phyloP scores from a whole-genome alignment of 2,113 vertebrate species.

The Paedocypris sp. region DNA sequence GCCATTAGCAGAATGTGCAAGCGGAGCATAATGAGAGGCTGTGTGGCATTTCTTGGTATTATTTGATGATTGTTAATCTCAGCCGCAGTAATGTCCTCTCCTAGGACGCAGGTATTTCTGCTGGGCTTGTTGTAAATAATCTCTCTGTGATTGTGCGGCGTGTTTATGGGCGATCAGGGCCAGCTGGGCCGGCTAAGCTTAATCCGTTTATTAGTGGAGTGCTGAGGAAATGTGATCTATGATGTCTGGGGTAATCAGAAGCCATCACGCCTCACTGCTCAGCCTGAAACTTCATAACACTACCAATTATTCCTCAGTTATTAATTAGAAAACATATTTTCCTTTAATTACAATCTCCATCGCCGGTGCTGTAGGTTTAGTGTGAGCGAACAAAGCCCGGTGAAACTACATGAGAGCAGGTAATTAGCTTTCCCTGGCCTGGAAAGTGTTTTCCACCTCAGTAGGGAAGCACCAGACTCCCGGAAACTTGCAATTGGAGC shows the following conservation, averaged over 20 bases:
- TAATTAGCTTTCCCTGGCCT: slow-evolving; percentile 10
- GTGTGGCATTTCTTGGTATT: slow-evolving; percentile 14
- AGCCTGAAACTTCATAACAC: slow-evolving; percentile 3
- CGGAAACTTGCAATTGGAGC: slow-evolving; percentile 3
- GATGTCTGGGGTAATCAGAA: slow-evolving; percentile 23
- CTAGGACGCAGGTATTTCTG: slow-evolving; percentile 10
- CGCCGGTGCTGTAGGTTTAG: background rate
- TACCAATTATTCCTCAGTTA: slow-evolving; percentile 14
- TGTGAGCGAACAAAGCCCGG: background rate
- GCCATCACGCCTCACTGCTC: background rate
- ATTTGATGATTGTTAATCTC: slow-evolving; percentile 30
- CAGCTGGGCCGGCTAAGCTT: slow-evolving; percentile 18
- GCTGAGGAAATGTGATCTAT: slow-evolving; percentile 16
- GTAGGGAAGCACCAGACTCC: background rate
- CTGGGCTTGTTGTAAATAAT: slow-evolving; percentile 22
- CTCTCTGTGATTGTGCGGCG: background rate
- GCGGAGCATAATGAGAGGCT: slow-evolving; percentile 20
- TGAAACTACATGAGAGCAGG: background rate
- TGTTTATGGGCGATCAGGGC: slow-evolving; percentile 17
- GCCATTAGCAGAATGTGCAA: slow-evolving; percentile 26
- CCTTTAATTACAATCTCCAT: slow-evolving; percentile 6
- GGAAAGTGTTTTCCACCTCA: background rate
- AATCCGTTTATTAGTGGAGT: slow-evolving; percentile 27
- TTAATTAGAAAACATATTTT: slow-evolving; percentile 19
- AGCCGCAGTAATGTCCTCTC: slow-evolving; percentile 9